phyloP scores from a whole-genome alignment of 2,888 invertebrate species.

The Elmis aenea region DNA sequence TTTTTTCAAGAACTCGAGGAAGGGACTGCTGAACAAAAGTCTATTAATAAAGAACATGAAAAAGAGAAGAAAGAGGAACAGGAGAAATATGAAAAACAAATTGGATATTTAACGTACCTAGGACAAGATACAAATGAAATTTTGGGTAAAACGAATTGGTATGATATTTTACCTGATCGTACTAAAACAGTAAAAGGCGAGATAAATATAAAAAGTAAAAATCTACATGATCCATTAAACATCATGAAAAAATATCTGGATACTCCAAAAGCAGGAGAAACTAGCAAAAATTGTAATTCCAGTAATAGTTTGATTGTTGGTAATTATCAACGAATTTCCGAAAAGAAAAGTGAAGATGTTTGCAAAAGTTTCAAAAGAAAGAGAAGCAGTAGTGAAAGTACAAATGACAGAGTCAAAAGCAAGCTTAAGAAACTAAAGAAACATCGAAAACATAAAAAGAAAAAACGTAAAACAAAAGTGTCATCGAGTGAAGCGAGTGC shows the following conservation, averaged over 20 bases:
- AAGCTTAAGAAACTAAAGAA: conserved; percentile 36
- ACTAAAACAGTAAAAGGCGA: conserved; percentile 53
- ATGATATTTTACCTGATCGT: conserved; percentile 66
- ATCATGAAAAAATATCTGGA: conserved; percentile 56
- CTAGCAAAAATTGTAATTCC: conserved; percentile 8
- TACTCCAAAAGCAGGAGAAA: conserved; percentile 30
- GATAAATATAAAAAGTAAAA: conserved; percentile 62
- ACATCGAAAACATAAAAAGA: conserved; percentile 23
- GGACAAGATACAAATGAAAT: conserved; percentile 90
- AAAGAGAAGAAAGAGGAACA: conserved; percentile 84
- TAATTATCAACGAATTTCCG: conserved; percentile 8
- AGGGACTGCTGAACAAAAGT: conserved; percentile 57
- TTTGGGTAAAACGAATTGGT: conserved; percentile 84
- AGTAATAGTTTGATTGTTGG: no score
- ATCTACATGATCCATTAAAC: conserved; percentile 67
- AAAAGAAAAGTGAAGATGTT: conserved; percentile 8
- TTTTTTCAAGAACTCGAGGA: conserved; percentile 76
- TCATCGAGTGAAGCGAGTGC: conserved; percentile 11
- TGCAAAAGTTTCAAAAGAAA: conserved; percentile 17
- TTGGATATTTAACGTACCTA: conserved; percentile 92
- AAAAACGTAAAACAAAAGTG: conserved; percentile 19
- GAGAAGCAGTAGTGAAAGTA: conserved; percentile 36
- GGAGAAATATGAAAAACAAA: conserved; percentile 96
- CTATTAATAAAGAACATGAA: conserved; percentile 81
- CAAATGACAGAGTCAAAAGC: conserved; percentile 35